phyloP scores from a whole-genome alignment of 2,797 vertebrate genomes.

The Crenichthys baileyi region DNA sequence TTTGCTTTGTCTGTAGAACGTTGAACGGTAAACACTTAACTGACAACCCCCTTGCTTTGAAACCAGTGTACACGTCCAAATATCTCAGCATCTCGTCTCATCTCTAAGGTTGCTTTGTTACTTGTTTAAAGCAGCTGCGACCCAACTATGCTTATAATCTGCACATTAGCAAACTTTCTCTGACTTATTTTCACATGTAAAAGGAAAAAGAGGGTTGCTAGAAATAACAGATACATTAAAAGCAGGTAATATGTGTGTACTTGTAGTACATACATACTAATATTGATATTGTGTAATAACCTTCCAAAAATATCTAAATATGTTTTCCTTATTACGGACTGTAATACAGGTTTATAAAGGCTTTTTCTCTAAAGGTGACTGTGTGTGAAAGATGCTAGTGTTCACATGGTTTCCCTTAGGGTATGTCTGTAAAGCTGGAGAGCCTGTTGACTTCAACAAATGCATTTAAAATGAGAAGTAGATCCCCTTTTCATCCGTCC shows the following conservation, averaged over 20 bases:
- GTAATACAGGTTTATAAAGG: no score
- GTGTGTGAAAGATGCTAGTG: not conserved
- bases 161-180: not conserved
- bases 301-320: no score
- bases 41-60: not conserved
- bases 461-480: conserved; percentile 8
- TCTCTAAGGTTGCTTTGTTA: not conserved
- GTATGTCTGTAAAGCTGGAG: not conserved
- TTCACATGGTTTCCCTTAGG: no score
- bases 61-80: not conserved
- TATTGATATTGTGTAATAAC: not conserved
- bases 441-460: conserved; percentile 17
- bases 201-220: not conserved
- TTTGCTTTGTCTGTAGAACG: conserved; percentile 39
- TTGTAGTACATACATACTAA: not conserved
- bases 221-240: not conserved
- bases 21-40: conserved; percentile 22
- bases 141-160: not conserved
- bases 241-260: not conserved
- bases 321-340: not conserved
- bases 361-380: not conserved
- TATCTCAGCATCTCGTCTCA: not conserved
- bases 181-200: not conserved
- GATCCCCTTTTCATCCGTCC: conserved; percentile 29
- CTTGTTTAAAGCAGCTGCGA: not conserved